Base-by-base conservation (phyloP, 1,140 invertebrate genomes). In the Drosophila kepulauana region DNA sequence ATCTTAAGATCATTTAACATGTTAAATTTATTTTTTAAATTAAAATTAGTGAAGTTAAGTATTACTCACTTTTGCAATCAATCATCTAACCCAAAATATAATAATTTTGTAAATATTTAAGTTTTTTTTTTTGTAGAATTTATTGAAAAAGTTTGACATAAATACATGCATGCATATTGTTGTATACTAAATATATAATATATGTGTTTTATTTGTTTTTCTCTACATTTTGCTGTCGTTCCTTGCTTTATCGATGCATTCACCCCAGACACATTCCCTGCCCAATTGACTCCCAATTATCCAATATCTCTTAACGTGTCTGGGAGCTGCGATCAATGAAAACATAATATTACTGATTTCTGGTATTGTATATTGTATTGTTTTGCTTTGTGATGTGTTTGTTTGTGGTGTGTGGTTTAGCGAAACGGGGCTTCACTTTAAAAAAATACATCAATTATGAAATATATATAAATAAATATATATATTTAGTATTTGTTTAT, bases 91-190 rank as follows among this genome's bases (percentile, higher is more conserved):
- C 41, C 11, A 28, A 25, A 20, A 35, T 38, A 49, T 33, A 57
- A 8, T 7, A 38, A 10, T 10, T 7, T 13, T 59, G 16, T 30
- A 58, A 8, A 30, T 6, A 16, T 4, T 62, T 49, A 10, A 25
- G 16, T 33, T 75, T 57, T 52, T 63, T 63, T 72, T 78, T 87
- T 76, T 90, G 77, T 79, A 81, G 85, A 90, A 91, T 92, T 91
- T 91, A 89, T 92, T 92, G 87, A 91, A 91, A 91, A 92, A 92
- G 87, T 92, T 92, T 82, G 88, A 92, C 88, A 92, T 92, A 92
- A 92, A 91, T 92, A 92, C 91, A 92, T 91, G 91, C 91, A 92
- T 92, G 91, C 91, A 92, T 92, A 91, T 91, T 81, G 82, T 82
- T 91, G 77, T 91, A 82, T 90, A 91, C 87, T 87, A 90, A 91